phyloP scores from a whole-genome alignment of 2,113 vertebrate genomes.

The Canis aureus region DNA sequence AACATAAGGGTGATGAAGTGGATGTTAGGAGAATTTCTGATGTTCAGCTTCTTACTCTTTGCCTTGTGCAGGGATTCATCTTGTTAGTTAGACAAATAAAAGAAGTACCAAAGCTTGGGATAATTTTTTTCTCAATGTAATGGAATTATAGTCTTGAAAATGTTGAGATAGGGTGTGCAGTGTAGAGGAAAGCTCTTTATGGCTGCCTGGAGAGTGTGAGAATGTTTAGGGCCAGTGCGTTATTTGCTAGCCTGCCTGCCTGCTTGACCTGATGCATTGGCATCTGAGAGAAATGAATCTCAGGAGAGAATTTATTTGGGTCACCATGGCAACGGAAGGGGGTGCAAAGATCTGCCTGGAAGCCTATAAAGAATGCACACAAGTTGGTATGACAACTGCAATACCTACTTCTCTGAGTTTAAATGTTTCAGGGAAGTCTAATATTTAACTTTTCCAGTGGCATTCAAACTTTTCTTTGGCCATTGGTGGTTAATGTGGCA shows the following conservation, averaged over 20 bases:
- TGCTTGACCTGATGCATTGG: conserved; percentile 68
- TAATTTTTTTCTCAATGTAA: background rate
- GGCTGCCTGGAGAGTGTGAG: conserved; percentile 60
- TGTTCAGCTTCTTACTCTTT: background rate
- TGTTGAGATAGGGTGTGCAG: background rate
- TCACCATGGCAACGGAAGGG: conserved; percentile 80
- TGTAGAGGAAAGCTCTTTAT: conserved; percentile 31
- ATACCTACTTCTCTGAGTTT: conserved; percentile 75
- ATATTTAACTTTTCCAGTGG: conserved; percentile 82
- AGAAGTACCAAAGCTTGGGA: background rate
- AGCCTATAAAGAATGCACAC: conserved; percentile 75
- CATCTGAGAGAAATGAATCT: conserved; percentile 74
- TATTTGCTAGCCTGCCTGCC: conserved; percentile 71
- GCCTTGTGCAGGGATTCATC: conserved; percentile 27
- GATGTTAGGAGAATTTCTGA: conserved; percentile 23
- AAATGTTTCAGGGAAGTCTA: conserved; percentile 84
- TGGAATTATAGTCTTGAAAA: conserved; percentile 47
- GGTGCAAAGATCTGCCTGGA: conserved; percentile 43
- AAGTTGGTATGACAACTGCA: conserved; percentile 75
- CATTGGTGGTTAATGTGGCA: conserved; percentile 81
- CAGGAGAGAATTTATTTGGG: conserved; percentile 78
- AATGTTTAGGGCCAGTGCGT: conserved; percentile 23
- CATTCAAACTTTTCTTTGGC: conserved; percentile 84
- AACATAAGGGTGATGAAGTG: background rate
- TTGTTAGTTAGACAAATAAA: conserved; percentile 58